Percentiles rank a stretch among this genome's conserved stretches.
Evolutionary conservation across 2,113 vertebrate species (phyloP).

Genomic region (Vulpes lagopus): DNA sequence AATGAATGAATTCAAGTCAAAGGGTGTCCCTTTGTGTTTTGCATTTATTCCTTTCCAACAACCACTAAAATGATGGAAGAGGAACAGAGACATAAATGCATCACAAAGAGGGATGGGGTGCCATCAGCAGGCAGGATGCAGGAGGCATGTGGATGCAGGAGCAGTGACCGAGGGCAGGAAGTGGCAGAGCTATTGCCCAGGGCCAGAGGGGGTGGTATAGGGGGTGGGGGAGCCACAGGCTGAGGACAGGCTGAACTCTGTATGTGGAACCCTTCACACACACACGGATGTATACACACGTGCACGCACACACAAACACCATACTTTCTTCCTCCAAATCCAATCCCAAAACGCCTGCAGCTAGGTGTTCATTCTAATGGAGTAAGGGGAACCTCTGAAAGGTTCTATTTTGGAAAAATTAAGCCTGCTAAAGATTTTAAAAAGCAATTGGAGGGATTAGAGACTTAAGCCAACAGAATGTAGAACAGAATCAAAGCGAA

Average conservation of each 20-base stretch:
- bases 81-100: not conserved
- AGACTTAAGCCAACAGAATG: not conserved
- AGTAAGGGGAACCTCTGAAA: not conserved
- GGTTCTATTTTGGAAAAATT: not conserved
- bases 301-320: fast-evolving
- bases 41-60: not conserved
- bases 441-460: not conserved
- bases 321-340: not conserved
- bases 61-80: not conserved
- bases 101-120: too few species aligned
- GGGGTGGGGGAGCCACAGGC: not conserved
- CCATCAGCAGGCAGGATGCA: not conserved
- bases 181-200: not conserved
- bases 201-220: not conserved
- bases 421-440: not conserved
- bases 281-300: fast-evolving
- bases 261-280: too few species aligned
- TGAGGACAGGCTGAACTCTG: not conserved
- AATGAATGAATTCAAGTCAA: not conserved
- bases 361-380: not conserved
- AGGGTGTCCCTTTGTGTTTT: not conserved
- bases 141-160: fast-evolving
- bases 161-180: fast-evolving
- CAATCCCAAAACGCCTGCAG: not conserved
- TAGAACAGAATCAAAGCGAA: not conserved